A percentile compares a stretch with the other conserved stretches of the same genome.
phyloP scores from a whole-genome alignment of 2,113 vertebrate species.

The Chionomys nivalis region DNA sequence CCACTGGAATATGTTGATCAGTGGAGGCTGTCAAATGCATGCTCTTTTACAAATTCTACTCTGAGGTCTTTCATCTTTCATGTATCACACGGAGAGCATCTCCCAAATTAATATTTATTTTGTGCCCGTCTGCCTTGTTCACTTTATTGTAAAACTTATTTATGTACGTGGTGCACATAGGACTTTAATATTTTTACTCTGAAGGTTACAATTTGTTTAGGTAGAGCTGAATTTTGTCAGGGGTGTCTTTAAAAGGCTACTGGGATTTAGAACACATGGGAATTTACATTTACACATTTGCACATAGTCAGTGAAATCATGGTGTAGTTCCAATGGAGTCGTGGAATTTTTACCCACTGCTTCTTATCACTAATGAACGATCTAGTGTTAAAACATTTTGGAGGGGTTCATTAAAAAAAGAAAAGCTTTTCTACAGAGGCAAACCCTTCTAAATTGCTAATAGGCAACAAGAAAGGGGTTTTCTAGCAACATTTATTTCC shows the following conservation, averaged over 20 bases:
- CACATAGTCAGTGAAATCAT: not conserved
- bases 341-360: not conserved
- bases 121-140: not conserved
- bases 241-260: not conserved
- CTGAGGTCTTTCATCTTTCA: not conserved
- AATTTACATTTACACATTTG: constrained; percentile 18
- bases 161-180: not conserved
- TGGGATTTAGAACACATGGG: constrained; percentile 1
- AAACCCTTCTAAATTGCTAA: not conserved
- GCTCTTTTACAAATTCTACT: constrained; percentile 10
- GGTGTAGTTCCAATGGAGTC: not conserved
- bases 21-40: not conserved
- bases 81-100: not conserved
- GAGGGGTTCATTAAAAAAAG: constrained; percentile 10
- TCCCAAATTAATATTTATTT: constrained; percentile 28
- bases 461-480: not conserved
- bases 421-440: not conserved
- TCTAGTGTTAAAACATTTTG: not conserved
- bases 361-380: not conserved
- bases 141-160: not conserved
- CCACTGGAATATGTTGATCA: constrained; percentile 13
- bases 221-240: not conserved
- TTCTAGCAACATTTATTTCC: not conserved
- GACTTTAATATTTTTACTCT: not conserved
- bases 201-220: not conserved